Percentiles rank a stretch among this genome's conserved stretches.
phyloP scores from a whole-genome alignment of 2,888 invertebrate genomes.

The Tachina fera region DNA sequence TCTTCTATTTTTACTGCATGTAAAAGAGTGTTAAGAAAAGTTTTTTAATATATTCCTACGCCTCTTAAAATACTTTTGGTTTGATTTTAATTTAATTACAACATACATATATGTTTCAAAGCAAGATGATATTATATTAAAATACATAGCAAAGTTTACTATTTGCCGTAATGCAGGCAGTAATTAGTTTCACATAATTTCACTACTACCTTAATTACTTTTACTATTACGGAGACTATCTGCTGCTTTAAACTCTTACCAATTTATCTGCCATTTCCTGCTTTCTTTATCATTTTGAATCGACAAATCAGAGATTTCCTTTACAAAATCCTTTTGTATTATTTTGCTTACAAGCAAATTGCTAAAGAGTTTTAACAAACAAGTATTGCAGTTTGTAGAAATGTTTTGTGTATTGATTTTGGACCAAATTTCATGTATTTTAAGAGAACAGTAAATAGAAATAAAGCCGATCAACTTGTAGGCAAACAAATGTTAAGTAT shows the following conservation, averaged over 20 bases:
- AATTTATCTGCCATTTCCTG: background rate
- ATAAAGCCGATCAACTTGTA: background rate
- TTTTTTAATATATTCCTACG: too few species aligned
- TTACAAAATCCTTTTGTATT: background rate
- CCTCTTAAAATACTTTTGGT: too few species aligned
- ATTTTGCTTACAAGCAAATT: background rate
- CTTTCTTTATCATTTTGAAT: background rate
- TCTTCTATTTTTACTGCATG: too few species aligned
- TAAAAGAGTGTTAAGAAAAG: too few species aligned
- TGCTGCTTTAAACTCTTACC: background rate
- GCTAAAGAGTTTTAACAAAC: background rate
- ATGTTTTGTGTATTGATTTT: background rate
- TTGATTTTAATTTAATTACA: too few species aligned
- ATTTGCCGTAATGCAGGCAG: too few species aligned
- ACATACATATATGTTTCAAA: too few species aligned
- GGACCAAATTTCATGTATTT: background rate
- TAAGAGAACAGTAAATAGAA: conserved; percentile 26
- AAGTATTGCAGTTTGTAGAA: background rate
- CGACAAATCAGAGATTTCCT: background rate
- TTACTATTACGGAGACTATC: background rate
- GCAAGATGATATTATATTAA: too few species aligned
- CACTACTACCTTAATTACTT: too few species aligned
- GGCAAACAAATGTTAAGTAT: background rate
- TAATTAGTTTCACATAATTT: too few species aligned
- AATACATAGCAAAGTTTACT: too few species aligned